Evolutionary conservation across 1,140 invertebrate genomes (phyloP), one percentile per base, ranked within the genome.

Genomic region (Drosophila pandora): DNA sequence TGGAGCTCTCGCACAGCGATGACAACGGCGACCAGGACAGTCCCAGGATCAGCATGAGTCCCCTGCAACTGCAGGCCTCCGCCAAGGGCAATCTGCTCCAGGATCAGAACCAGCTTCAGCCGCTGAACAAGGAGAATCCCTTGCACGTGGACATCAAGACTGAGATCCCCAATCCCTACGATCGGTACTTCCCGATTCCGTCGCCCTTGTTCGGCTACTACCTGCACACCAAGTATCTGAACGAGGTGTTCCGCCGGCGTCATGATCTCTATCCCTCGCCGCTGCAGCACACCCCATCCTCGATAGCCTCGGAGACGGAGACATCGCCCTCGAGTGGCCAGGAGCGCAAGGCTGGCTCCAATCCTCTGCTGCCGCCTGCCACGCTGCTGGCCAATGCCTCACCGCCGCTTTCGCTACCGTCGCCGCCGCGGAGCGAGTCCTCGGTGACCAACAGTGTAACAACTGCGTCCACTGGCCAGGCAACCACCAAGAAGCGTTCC

Each of bases 191-290:
- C 25, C 93, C 94, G 6, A 94, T 95, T 43, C 94, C 94, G 0
- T 94, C 94, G 12, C 93, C 94, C 0, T 78, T 95, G 65, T 95
- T 95, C 87, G 95, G 95, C 80, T 94, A 95, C 69, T 96, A 95
- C 90, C 92, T 96, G 60, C 94, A 95, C 71, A 94, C 94, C 58
- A 96, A 95, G 92, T 95, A 95, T 92, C 93, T 96, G 85, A 95
- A 95, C 3, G 95, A 95, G 72, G 93, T 94, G 25, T 94, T 94
- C 71, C 93, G 94, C 2, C 92, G 94, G 56, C 93, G 95, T 47
- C 96, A 95, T 77, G 95, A 96, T 89, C 96, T 96, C 13, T 96
- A 96, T 81, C 95, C 91, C 61, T 85, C 90, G 52, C 80, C 90
- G 34, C 68, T 91, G 77, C 90, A 90, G 67, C 90, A 91, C 39